Evolutionary conservation across 2,797 vertebrate species (phyloP), one percentile per base, ranked within the genome.

Genomic region (Acridotheres tristis): DNA sequence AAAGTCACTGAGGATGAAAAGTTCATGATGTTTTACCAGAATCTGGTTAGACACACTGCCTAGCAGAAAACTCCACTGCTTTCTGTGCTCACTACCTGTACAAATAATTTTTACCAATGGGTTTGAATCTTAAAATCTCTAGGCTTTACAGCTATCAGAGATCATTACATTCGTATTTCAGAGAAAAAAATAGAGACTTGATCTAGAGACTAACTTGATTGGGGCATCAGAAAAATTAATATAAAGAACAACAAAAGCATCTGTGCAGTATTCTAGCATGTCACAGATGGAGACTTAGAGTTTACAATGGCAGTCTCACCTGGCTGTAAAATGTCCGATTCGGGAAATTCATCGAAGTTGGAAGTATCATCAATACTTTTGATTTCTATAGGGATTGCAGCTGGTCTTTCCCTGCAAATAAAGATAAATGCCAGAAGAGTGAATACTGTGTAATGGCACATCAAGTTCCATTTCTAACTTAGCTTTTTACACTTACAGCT

Each of bases 351-450:
- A 50, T 99, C 99, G 1, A 99, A 99, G 98, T 99, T 99, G 14
- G 99, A 99, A 74, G 99, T 99, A 96, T 99, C 99, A 66, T 99
- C 99, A 45, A 99, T 99, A 78, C 99, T 99, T 97, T 99, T 99
- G 96, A 99, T 99, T 97, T 99, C 99, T 89, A 99, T 99, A 30
- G 99, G 99, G 94, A 99, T 99, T 77, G 99, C 99, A 78, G 99
- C 99, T 16, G 99, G 99, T 90, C 99, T 98, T 96, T 99, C 99
- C 97, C 99, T 99, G 95, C 29, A 89, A 30, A 82, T 4, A 93
- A 36, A 94, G 94, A 88, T 26, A 80, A 84, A 45, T 8, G 23
- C 32, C 76, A 94, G 23, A 69, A 32, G 1, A 72, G 26, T 42
- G 48, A 93, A 51, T 13, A 26, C 0, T 25, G 30, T 30, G n/a